Conservation (phyloP, 2,797 vertebrate genomes). For the Odontamblyopus lacepedii region DNA sequence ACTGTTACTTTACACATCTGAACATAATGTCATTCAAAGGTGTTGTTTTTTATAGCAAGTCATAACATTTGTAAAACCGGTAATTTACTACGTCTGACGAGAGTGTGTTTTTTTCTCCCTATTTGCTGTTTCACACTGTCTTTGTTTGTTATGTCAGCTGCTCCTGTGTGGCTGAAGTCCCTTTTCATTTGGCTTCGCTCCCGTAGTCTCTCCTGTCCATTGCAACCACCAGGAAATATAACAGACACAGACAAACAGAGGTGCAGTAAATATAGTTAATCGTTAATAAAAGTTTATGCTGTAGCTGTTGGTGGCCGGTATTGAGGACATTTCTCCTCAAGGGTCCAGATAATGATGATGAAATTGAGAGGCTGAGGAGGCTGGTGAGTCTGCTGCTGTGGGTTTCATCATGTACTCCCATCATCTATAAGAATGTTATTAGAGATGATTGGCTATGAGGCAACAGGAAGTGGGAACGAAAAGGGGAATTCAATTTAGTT, state of each 20-base stretch:
- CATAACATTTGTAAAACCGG: neutral
- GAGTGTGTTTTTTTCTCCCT: neutral
- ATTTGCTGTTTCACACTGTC: neutral
- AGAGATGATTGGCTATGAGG: no score
- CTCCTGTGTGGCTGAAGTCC: neutral
- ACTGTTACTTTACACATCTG: no score
- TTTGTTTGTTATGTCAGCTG: slow-evolving; percentile 3
- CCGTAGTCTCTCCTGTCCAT: neutral
- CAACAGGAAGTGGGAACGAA: no score
- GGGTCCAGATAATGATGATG: no score
- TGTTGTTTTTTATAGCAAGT: neutral
- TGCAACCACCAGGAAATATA: neutral
- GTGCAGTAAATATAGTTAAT: neutral
- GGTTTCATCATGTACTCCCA: no score
- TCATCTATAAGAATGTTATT: no score
- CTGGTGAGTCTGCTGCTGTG: neutral
- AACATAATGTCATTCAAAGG: no score
- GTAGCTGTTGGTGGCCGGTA: no score
- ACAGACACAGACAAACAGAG: neutral
- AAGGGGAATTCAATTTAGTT: no score
- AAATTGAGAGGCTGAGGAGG: neutral
- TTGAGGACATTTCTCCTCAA: no score
- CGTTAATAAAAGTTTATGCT: no score
- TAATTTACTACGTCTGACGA: neutral
- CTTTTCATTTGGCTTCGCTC: neutral